Conservation (phyloP, 2,113 vertebrate genomes). For the Sakesphorus luctuosus region DNA sequence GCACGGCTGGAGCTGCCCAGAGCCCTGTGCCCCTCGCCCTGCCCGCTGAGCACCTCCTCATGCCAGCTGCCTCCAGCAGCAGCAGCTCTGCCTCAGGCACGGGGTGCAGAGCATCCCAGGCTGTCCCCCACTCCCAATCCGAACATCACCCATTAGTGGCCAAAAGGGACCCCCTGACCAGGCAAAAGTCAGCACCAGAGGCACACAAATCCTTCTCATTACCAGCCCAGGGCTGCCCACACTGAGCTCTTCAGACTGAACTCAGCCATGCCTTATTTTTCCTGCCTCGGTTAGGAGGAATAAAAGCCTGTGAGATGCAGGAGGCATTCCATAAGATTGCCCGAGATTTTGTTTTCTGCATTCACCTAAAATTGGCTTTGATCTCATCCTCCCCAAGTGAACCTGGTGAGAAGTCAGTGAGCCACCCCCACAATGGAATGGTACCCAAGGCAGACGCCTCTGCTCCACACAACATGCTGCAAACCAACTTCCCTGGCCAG, state of each 20-base stretch:
- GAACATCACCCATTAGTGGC: accelerated
- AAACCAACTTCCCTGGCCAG: constrained; percentile 12
- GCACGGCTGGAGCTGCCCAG: accelerated
- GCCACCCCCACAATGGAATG: background rate
- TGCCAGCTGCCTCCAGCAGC: accelerated
- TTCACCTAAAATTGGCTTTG: background rate
- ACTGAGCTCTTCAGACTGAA: background rate
- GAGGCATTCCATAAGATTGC: background rate
- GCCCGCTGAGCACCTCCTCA: accelerated
- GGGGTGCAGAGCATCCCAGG: background rate
- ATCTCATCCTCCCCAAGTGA: background rate
- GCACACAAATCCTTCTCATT: background rate
- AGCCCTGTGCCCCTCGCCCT: background rate
- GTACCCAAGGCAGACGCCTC: background rate
- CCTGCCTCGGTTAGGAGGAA: background rate
- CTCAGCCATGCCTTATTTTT: background rate
- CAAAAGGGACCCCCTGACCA: background rate
- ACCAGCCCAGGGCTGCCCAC: background rate
- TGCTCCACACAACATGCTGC: background rate
- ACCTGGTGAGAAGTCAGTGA: background rate
- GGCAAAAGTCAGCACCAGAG: background rate
- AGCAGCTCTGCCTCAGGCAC: background rate
- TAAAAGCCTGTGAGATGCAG: background rate
- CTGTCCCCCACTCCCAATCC: background rate
- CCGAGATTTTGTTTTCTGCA: background rate